Evolutionary conservation across 2,888 invertebrate genomes (phyloP).

Genomic region (Heteromurus nitidus): DNA sequence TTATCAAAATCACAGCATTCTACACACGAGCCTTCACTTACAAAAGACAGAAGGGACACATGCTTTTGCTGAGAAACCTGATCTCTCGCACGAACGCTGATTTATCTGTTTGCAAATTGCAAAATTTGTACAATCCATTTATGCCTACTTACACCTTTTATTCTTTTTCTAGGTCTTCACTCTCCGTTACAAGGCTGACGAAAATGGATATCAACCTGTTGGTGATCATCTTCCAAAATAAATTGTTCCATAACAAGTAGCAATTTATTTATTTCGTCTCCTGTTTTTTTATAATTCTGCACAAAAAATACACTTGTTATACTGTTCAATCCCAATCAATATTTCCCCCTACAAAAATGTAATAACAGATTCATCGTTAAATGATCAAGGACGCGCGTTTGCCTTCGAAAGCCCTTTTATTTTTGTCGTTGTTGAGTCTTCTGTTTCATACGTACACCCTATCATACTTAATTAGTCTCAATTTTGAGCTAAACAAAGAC

Average conservation of each 20-base stretch:
- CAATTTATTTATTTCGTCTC: background rate
- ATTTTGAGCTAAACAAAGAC: too few species aligned
- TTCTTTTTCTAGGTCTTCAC: slow-evolving; percentile 56
- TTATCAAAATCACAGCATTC: slow-evolving; percentile 1
- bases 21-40: background rate
- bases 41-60: background rate
- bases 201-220: slow-evolving; percentile 70
- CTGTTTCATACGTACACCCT: too few species aligned
- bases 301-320: background rate
- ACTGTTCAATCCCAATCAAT: slow-evolving; percentile 2
- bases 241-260: background rate
- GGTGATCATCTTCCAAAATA: slow-evolving; percentile 66
- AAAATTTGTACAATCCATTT: too few species aligned
- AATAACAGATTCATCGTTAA: too few species aligned
- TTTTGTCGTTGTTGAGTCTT: too few species aligned
- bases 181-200: slow-evolving; percentile 69
- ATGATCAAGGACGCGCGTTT: too few species aligned
- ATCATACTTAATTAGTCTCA: too few species aligned
- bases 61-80: background rate
- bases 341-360: slow-evolving; percentile 1
- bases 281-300: background rate
- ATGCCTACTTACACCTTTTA: too few species aligned
- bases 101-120: background rate
- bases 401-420: too few species aligned
- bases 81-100: background rate